phyloP scores from a whole-genome alignment of 2,888 invertebrate genomes.

The Diogma glabrata region DNA sequence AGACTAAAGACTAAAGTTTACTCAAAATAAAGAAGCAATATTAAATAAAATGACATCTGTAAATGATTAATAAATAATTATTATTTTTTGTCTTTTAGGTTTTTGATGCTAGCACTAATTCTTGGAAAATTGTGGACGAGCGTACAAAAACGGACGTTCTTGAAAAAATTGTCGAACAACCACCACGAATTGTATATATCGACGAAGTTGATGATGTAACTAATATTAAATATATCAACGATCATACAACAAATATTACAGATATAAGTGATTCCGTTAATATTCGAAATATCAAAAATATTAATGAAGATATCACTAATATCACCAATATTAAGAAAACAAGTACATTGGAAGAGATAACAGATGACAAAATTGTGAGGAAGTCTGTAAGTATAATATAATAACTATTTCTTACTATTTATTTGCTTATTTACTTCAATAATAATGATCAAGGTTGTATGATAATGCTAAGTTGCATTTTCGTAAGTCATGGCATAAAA shows the following conservation, averaged over 20 bases:
- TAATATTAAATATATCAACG: conserved; percentile 23
- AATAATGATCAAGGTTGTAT: too few relatives aligned
- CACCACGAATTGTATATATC: conserved; percentile 29
- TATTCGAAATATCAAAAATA: conserved; percentile 21
- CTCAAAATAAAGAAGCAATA: too few relatives aligned
- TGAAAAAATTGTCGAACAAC: conserved; percentile 35
- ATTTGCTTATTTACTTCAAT: too few relatives aligned
- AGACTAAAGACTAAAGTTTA: too few relatives aligned
- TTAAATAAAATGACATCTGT: too few relatives aligned
- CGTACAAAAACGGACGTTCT: conserved; percentile 36
- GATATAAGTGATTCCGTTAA: conserved; percentile 28
- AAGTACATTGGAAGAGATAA: conserved; percentile 25
- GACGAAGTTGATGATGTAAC: conserved; percentile 37
- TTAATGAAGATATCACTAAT: conserved; percentile 25
- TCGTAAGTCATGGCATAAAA: too few relatives aligned
- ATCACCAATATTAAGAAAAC: conserved; percentile 27
- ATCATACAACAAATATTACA: conserved; percentile 24
- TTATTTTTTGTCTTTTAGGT: conserved; percentile 24
- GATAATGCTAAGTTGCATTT: too few relatives aligned
- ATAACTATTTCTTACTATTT: too few relatives aligned
- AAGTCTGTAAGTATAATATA: too few relatives aligned
- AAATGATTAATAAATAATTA: background rate
- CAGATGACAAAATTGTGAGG: background rate
- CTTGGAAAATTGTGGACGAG: conserved; percentile 37
- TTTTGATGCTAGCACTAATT: conserved; percentile 37